Conservation (phyloP, 2,888 invertebrate species). For the Ischnura elegans region DNA sequence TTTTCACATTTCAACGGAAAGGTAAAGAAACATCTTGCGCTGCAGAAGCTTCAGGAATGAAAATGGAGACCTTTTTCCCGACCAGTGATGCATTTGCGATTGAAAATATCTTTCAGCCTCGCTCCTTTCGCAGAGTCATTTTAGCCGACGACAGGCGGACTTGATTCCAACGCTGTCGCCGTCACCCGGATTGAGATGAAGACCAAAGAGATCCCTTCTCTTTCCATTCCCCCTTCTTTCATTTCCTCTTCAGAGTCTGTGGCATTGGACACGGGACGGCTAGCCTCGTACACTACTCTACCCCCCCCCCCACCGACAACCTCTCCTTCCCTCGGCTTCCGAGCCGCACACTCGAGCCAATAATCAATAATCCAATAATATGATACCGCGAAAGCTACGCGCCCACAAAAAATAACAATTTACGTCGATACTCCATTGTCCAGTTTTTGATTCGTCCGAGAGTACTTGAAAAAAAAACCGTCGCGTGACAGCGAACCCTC, state of each 20-base stretch:
- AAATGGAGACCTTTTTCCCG: no score
- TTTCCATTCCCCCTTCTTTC: background rate
- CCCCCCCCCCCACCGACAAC: no score
- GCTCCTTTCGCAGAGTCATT: background rate
- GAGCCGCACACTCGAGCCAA: background rate
- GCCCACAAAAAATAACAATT: background rate
- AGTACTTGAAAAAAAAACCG: background rate
- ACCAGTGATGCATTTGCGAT: no score
- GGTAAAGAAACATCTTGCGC: no score
- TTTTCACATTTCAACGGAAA: no score
- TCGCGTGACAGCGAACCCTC: background rate
- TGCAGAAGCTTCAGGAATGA: no score
- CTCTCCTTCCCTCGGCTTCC: no score
- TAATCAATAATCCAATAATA: slow-evolving; percentile 24
- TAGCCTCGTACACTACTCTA: background rate
- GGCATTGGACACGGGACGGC: background rate
- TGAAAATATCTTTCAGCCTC: background rate
- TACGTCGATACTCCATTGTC: background rate
- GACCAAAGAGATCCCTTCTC: background rate
- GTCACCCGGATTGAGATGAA: background rate
- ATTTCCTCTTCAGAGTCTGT: background rate
- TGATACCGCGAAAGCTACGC: background rate
- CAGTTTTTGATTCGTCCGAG: background rate
- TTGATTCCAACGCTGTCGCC: background rate
- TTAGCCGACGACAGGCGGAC: background rate